Conservation (phyloP, 2,888 invertebrate genomes). For the Phrixothrix hirtus region DNA sequence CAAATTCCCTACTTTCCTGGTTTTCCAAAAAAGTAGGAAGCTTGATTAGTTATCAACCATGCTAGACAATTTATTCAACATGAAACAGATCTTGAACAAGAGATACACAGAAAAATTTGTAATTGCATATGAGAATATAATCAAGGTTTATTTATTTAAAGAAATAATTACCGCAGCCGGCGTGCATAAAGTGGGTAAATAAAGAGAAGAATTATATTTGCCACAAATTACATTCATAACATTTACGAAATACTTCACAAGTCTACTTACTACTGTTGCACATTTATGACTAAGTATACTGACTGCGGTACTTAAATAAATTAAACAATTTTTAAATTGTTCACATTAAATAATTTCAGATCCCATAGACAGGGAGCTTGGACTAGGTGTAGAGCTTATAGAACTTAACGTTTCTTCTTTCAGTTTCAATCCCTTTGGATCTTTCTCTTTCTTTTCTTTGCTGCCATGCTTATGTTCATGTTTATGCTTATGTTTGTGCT, state of each 20-base stretch:
- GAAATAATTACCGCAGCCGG: background rate
- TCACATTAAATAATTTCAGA: slow-evolving; percentile 22
- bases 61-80: too few relatives aligned
- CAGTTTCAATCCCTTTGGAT: slow-evolving; percentile 63
- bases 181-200: background rate
- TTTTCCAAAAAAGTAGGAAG: too few relatives aligned
- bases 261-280: background rate
- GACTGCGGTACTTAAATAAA: background rate
- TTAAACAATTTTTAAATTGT: background rate
- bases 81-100: too few relatives aligned
- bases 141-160: background rate
- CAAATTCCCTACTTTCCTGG: too few relatives aligned
- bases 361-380: slow-evolving; percentile 56
- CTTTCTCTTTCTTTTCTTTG: slow-evolving; percentile 60
- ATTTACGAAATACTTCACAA: too few relatives aligned
- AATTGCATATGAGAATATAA: too few relatives aligned
- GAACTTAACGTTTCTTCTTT: slow-evolving; percentile 79
- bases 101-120: too few relatives aligned
- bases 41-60: too few relatives aligned
- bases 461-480: slow-evolving; percentile 64
- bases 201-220: too few relatives aligned
- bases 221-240: too few relatives aligned
- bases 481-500: slow-evolving; percentile 86
- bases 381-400: slow-evolving; percentile 75
- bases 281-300: background rate